phyloP scores from a whole-genome alignment of 2,113 vertebrate species.

The Hippoglossus stenolepis region DNA sequence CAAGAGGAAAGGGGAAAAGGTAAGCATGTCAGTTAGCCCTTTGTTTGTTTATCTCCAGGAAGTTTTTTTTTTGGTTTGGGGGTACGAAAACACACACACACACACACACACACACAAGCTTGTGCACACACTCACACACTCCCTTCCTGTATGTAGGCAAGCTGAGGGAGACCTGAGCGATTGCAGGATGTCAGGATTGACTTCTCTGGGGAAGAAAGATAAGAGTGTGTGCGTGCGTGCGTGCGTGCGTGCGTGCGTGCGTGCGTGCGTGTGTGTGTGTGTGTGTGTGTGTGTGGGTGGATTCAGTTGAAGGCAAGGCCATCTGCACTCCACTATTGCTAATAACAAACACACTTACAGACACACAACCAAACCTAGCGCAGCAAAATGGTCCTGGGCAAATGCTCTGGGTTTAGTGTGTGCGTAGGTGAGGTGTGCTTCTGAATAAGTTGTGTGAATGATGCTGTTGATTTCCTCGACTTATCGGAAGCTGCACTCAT shows the following conservation, averaged over 20 bases:
- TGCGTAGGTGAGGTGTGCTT: constrained; percentile 10
- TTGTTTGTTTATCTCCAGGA: constrained; percentile 56
- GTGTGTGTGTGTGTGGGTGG: background rate
- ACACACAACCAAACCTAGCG: constrained; percentile 11
- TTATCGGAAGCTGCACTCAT: background rate
- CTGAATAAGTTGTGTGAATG: constrained; percentile 6
- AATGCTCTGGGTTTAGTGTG: constrained; percentile 12
- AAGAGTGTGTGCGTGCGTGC: constrained; percentile 34
- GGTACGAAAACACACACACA: constrained; percentile 8
- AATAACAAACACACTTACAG: constrained; percentile 39
- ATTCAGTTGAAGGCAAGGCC: constrained; percentile 17
- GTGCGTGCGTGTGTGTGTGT: too few relatives aligned
- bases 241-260: background rate
- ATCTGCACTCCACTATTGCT: constrained; percentile 35
- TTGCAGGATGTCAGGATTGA: constrained; percentile 60
- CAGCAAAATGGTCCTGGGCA: constrained; percentile 16
- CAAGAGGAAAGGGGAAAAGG: constrained; percentile 22
- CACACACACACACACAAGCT: constrained; percentile 14
- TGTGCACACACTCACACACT: constrained; percentile 25
- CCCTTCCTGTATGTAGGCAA: constrained; percentile 45
- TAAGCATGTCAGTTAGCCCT: constrained; percentile 43
- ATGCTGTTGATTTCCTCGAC: constrained; percentile 14
- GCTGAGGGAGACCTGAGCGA: constrained; percentile 39
- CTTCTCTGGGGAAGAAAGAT: constrained; percentile 65
- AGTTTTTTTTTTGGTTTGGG: constrained; percentile 22